Conservation (phyloP, 1,140 invertebrate genomes). For the Ladona fulva region DNA sequence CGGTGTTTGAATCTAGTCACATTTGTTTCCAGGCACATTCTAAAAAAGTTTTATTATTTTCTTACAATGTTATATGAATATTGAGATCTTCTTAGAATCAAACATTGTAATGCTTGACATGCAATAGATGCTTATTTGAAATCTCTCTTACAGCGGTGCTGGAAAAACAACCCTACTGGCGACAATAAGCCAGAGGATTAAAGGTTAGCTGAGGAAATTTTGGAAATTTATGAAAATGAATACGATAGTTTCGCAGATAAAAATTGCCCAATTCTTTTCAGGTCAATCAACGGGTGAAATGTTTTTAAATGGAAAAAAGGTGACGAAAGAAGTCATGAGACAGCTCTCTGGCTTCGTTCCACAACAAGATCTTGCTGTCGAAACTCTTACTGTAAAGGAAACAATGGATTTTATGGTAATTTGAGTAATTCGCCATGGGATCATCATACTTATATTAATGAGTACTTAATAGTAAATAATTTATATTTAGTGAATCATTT, state of each 20-base stretch:
- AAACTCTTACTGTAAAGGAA: conserved; percentile 57
- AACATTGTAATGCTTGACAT: too few relatives aligned
- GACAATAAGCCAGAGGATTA: conserved; percentile 54
- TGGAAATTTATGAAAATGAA: background rate
- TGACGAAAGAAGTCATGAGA: conserved; percentile 50
- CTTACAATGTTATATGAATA: too few relatives aligned
- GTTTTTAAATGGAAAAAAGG: conserved; percentile 53
- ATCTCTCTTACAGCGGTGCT: conserved; percentile 45
- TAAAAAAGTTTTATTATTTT: too few relatives aligned
- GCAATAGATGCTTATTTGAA: too few relatives aligned
- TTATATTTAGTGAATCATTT: too few relatives aligned
- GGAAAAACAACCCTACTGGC: conserved; percentile 63
- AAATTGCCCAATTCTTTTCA: conserved; percentile 22
- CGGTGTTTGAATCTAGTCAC: background rate
- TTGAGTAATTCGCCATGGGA: too few relatives aligned
- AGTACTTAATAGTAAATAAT: too few relatives aligned
- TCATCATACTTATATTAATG: too few relatives aligned
- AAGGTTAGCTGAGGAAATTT: conserved; percentile 32
- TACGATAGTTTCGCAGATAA: background rate
- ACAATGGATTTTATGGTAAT: conserved; percentile 68
- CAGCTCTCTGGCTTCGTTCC: conserved; percentile 63
- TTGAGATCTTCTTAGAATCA: too few relatives aligned
- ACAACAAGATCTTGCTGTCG: conserved; percentile 57
- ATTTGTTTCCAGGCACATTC: too few relatives aligned
- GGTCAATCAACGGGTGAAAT: conserved; percentile 50